Percentiles rank a stretch among this genome's conserved stretches.
Conservation (phyloP, 2,113 vertebrate species). For the Alosa alosa region DNA sequence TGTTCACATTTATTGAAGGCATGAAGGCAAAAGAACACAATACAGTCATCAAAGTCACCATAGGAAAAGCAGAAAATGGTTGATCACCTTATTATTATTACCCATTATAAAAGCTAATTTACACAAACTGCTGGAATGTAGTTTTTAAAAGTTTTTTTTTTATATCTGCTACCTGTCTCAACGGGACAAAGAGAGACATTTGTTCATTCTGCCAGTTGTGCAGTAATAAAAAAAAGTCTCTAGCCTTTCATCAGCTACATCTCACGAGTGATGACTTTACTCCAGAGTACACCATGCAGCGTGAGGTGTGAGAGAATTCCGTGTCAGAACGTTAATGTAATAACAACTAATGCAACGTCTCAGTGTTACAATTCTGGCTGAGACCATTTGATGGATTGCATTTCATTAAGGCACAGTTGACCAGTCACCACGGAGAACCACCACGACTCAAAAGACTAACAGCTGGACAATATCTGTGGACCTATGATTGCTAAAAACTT, state of each 20-base stretch:
- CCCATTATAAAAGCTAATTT: neutral
- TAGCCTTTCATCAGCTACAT: neutral
- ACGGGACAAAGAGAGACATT: neutral
- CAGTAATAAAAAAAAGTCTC: neutral
- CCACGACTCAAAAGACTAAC: neutral
- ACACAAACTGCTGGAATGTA: neutral
- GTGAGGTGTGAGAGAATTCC: neutral
- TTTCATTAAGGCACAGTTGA: slow-evolving; percentile 2
- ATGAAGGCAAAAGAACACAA: slow-evolving; percentile 1
- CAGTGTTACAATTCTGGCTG: neutral
- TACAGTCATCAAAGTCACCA: neutral
- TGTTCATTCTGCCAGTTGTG: neutral
- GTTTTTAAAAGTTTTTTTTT: neutral
- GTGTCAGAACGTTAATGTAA: neutral
- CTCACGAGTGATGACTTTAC: neutral
- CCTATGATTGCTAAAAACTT: neutral
- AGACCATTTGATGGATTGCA: neutral
- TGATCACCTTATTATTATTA: neutral
- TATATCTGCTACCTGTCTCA: neutral
- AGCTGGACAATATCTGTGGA: neutral
- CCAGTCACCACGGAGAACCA: neutral
- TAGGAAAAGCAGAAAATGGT: neutral
- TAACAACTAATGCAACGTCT: neutral
- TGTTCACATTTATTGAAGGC: neutral
- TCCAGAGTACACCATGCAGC: neutral